A percentile compares a stretch with the other conserved stretches of the same genome.
Conservation (phyloP, 2,888 invertebrate genomes). For the Anaspis maculata region DNA sequence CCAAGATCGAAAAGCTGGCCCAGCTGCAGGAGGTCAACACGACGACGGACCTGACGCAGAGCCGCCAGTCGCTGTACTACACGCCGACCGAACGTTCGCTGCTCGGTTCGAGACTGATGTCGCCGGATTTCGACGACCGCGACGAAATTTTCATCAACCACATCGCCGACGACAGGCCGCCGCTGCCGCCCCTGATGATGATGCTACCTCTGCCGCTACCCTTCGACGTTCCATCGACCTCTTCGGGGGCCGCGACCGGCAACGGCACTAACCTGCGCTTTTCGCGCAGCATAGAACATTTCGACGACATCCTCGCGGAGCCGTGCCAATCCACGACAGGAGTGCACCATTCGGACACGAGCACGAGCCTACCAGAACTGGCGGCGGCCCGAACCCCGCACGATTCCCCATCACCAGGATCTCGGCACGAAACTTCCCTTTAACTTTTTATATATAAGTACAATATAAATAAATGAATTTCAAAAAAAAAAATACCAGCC, state of each 20-base stretch:
- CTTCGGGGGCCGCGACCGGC: conserved; percentile 22
- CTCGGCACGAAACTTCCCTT: conserved; percentile 43
- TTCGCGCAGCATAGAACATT: conserved; percentile 39
- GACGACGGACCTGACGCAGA: conserved; percentile 49
- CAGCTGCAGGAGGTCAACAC: conserved; percentile 42
- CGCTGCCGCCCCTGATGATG: not conserved
- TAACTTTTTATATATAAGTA: conserved; percentile 21
- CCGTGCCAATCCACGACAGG: conserved; percentile 3
- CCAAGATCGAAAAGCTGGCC: conserved; percentile 55
- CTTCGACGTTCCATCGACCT: conserved; percentile 40
- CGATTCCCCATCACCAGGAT: no score
- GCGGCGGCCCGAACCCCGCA: no score
- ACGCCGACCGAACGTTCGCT: conserved; percentile 68
- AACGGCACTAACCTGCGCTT: conserved; percentile 18
- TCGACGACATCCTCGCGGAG: not conserved
- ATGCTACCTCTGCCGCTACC: no score
- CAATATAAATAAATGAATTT: conserved; percentile 6
- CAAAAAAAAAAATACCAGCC: conserved; percentile 15
- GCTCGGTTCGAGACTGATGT: conserved; percentile 38
- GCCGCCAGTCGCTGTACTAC: conserved; percentile 69
- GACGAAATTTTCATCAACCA: conserved; percentile 61
- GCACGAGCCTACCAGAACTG: conserved; percentile 46
- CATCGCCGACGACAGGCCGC: conserved; percentile 43
- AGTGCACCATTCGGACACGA: conserved; percentile 25
- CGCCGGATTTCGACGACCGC: conserved; percentile 23